Evolutionary conservation across 2,113 vertebrate species (phyloP), one percentile per base, ranked within the genome.

Genomic region (Progne subis): DNA sequence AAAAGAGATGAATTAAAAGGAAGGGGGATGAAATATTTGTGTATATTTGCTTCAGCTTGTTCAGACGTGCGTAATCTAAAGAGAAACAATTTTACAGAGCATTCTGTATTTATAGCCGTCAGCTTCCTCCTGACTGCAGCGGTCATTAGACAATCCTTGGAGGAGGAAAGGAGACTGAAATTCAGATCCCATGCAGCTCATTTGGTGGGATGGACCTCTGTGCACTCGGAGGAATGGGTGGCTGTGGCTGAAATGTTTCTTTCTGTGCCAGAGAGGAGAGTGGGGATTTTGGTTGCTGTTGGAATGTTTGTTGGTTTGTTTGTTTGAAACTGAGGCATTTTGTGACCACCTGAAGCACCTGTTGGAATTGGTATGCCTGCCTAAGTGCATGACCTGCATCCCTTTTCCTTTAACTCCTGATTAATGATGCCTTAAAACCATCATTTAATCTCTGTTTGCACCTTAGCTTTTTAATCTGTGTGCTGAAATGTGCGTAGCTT

Each of bases 101-200:
- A 23, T 43, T 64, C 31, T 71, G n/a, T 39, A 18, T 83, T 80
- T 65, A 8, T 3, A 34, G n/a, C 10, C 4, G 2, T 44, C n/a
- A 37, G 3, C 16, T 67, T 70, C 41, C 18, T 64, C 18, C 34
- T 31, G 52, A 4, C 37, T 55, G 72, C 57, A 50, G 39, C 12
- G 47, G 24, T 18, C 2, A 1, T 18, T 39, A 34, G 6, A 20
- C 5, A n/a, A 11, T 11, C 11, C 43, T 37, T 0, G 1, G 0
- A 47, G 8, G 21, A 19, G 17, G 61, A n/a, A 19, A 19, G 0
- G 8, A 65, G 24, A 41, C 44, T 41, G 34, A 31, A 77, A 83
- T 37, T 12, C 2, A 6, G 63, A 76, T 43, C 20, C 47, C 13
- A 1, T 32, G 29, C 12, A 10, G 43, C 29, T 13, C 9, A 1